Evolutionary conservation across 2,797 vertebrate genomes (phyloP), one percentile per base, ranked within the genome.

Genomic region (Gastrophryne carolinensis): DNA sequence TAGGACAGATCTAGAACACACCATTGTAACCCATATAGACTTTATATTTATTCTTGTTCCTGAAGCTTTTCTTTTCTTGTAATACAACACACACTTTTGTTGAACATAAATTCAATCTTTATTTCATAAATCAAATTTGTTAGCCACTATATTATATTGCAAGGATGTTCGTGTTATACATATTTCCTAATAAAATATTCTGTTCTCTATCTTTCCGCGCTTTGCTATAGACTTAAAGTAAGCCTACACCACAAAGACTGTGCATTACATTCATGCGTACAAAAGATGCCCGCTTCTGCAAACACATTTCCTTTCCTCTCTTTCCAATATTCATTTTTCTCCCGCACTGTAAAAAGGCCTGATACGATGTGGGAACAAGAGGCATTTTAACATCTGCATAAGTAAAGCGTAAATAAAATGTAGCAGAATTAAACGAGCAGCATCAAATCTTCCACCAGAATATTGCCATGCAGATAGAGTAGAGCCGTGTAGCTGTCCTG

Each of bases 361-460:
- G 26, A 50, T 27, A 39, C 39, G 32, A 41, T 11, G n/a, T 13
- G 64, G 13, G 32, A 66, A 66, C 39, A 58, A 34, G 26, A 23
- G 56, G 58, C 35, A 47, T 34, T 47, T 67, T 47, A 15, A 4
- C 32, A 70, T 61, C 52, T 30, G 35, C 34, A 69, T 26, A 68
- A 37, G 27, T 66, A 75, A 75, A 58, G 19, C 4, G 19, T 65
- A 50, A 34, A 63, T 68, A 24, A 68, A 68, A 75, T 53, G 52
- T 68, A 37, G 13, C 37, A 19, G 23, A 68, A 75, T 67, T 75
- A 75, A 75, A 37, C 6, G 63, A 62, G 44, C 35, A 52, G 47
- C 39, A 68, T 75, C 30, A 68, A 68, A 75, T 76, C 47, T 27
- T 63, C 57, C 49, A 53, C 52, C 23, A 75, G 57, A 68, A 49